These are phyloP conservation scores for Chanos chanos DNA, from an alignment of 2,797 vertebrate genomes.

Conservation along the genomic window DNA sequence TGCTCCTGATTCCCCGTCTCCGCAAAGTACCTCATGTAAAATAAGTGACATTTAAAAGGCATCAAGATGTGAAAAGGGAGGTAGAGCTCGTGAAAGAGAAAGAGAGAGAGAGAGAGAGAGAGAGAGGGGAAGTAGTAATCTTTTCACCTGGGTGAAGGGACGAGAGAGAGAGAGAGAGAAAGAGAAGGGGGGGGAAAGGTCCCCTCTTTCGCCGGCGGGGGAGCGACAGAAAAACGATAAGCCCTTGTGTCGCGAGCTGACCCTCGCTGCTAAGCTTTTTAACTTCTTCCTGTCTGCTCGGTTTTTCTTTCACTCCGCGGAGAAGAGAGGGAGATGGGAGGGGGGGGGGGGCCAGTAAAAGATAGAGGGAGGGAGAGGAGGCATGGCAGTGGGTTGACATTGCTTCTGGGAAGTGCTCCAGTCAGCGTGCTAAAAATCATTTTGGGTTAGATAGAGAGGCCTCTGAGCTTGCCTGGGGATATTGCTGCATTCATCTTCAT, in stretches of 20 bases:
- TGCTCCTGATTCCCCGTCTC: conserved; percentile 83
- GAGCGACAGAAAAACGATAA: conserved; percentile 81
- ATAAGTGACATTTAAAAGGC: conserved; percentile 91
- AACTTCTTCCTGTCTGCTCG: conserved; percentile 76
- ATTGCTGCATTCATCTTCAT: conserved; percentile 81
- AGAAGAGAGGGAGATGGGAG: conserved; percentile 29
- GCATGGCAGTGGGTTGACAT: conserved; percentile 71
- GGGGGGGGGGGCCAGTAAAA: not conserved
- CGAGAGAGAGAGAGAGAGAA: not conserved
- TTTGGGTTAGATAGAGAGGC: conserved; percentile 74
- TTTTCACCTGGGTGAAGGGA: conserved; percentile 69
- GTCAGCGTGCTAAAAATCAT: conserved; percentile 73
- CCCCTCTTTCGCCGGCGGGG: conserved; percentile 73
- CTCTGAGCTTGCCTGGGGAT: conserved; percentile 72
- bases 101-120: conserved; percentile 57
- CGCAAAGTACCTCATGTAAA: conserved; percentile 86
- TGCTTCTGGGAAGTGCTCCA: conserved; percentile 92
- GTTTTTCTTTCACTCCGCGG: conserved; percentile 37
- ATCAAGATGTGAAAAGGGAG: conserved; percentile 81
- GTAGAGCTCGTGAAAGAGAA: conserved; percentile 43
- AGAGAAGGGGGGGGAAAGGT: conserved; percentile 37
- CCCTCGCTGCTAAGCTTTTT: conserved; percentile 73
- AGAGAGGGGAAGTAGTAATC: conserved; percentile 65
- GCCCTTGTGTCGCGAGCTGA: conserved; percentile 75
- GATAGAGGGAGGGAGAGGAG: not conserved